phyloP scores from a whole-genome alignment of 37 sponge, comb jelly and placozoan genomes.

The Ianthella basta region DNA sequence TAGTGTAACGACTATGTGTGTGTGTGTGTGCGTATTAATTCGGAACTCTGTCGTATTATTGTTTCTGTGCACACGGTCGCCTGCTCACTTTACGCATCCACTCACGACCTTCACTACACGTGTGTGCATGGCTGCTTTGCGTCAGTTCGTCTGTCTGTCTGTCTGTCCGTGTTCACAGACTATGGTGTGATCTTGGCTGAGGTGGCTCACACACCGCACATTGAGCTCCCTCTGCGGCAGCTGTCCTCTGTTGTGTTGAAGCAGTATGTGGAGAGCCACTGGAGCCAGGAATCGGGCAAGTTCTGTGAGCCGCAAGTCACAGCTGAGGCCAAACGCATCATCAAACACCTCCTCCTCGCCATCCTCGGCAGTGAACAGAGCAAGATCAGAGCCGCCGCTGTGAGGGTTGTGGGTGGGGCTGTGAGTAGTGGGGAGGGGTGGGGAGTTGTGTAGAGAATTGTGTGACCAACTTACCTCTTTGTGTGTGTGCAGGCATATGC shows the following conservation, averaged over 20 bases:
- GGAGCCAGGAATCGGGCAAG: conserved; percentile 53
- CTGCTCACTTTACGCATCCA: no score
- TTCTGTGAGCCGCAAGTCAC: conserved; percentile 54
- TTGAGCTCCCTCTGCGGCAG: conserved; percentile 40
- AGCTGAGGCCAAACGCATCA: conserved; percentile 45
- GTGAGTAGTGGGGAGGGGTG: neutral
- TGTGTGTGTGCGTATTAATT: no score
- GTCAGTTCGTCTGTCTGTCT: neutral
- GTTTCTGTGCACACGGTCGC: no score
- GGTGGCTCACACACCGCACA: conserved; percentile 1
- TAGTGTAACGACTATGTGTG: no score
- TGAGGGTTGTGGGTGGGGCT: conserved; percentile 7
- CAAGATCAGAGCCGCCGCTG: conserved; percentile 68
- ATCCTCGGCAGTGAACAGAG: conserved; percentile 59
- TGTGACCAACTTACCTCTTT: neutral
- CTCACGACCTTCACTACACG: no score
- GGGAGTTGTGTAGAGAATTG: neutral
- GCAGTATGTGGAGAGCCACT: conserved; percentile 80
- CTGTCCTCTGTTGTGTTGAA: conserved; percentile 75
- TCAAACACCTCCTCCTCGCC: conserved; percentile 50
- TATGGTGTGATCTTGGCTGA: conserved; percentile 55
- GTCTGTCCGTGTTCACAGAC: conserved; percentile 9
- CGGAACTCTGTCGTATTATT: no score
- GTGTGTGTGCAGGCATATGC: conserved; percentile 69
- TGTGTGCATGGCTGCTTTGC: neutral